Percentiles rank a stretch among this genome's conserved stretches.
Evolutionary conservation across 2,888 invertebrate species (phyloP).

Genomic region (Athalia cordata): DNA sequence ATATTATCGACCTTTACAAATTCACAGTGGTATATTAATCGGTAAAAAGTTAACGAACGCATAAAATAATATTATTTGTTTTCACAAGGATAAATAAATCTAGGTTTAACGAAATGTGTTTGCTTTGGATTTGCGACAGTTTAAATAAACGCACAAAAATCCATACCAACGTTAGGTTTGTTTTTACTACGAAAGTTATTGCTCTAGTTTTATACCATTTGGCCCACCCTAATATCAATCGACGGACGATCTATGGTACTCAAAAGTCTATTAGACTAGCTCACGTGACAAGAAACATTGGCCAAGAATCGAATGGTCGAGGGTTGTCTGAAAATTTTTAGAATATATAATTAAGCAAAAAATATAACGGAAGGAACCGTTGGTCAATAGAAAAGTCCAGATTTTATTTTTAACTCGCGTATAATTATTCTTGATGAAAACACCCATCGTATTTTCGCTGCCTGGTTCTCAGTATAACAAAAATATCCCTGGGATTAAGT

Average conservation of each 20-base stretch:
- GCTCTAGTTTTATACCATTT: background rate
- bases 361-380: too few relatives aligned
- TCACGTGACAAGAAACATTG: too few relatives aligned
- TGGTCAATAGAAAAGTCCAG: too few relatives aligned
- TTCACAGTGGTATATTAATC: background rate
- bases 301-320: too few relatives aligned
- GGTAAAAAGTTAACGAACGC: slow-evolving; percentile 18
- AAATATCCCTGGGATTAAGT: background rate
- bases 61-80: slow-evolving; percentile 37
- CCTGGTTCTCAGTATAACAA: too few relatives aligned
- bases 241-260: background rate
- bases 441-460: too few relatives aligned
- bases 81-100: slow-evolving; percentile 38
- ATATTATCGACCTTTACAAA: background rate
- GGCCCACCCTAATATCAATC: background rate
- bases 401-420: too few relatives aligned
- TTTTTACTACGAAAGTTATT: slow-evolving; percentile 22
- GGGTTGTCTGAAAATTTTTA: too few relatives aligned
- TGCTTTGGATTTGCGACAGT: slow-evolving; percentile 19
- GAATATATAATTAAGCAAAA: too few relatives aligned
- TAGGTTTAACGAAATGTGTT: slow-evolving; percentile 23
- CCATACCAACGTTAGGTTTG: slow-evolving; percentile 22
- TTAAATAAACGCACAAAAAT: slow-evolving; percentile 33
- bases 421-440: too few relatives aligned
- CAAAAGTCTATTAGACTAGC: background rate